Evolutionary conservation across 2,888 invertebrate genomes (phyloP).

Genomic region (Oscheius onirici): DNA sequence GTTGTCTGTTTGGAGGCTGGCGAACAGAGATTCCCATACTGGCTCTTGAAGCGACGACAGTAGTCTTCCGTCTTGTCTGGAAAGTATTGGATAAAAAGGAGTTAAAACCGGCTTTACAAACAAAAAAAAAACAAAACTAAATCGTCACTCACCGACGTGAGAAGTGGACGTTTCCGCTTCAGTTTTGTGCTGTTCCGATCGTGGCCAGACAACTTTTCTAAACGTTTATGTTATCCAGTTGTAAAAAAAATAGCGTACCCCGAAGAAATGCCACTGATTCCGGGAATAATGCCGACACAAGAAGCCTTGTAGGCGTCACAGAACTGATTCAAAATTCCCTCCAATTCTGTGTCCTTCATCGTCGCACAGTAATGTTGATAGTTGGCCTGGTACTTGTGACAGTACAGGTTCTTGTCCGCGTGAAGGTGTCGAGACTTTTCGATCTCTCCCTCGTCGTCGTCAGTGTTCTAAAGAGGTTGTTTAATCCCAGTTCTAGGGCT

Average conservation of each 20-base stretch:
- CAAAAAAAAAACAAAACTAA: no score
- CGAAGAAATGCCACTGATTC: not conserved
- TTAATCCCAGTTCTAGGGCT: not conserved
- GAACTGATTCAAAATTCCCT: constrained; percentile 44
- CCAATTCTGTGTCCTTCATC: constrained; percentile 35
- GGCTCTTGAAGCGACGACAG: constrained; percentile 10
- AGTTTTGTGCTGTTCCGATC: not conserved
- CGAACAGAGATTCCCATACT: constrained; percentile 10
- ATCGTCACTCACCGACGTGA: not conserved
- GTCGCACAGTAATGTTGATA: constrained; percentile 39
- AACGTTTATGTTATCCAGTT: not conserved
- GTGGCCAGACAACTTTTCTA: constrained; percentile 14
- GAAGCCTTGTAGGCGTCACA: constrained; percentile 40
- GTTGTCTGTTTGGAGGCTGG: not conserved
- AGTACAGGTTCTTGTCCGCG: constrained; percentile 38
- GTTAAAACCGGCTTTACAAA: no score
- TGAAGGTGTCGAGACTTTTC: constrained; percentile 13
- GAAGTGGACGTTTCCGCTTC: constrained; percentile 1
- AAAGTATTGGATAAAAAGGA: no score
- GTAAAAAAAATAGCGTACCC: not conserved
- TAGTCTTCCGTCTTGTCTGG: constrained; percentile 17
- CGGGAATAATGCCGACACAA: constrained; percentile 29
- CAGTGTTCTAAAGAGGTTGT: constrained; percentile 10
- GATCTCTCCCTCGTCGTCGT: constrained; percentile 28
- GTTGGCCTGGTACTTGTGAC: constrained; percentile 43